phyloP scores from a whole-genome alignment of 2,113 vertebrate species.

The Geococcyx californianus region DNA sequence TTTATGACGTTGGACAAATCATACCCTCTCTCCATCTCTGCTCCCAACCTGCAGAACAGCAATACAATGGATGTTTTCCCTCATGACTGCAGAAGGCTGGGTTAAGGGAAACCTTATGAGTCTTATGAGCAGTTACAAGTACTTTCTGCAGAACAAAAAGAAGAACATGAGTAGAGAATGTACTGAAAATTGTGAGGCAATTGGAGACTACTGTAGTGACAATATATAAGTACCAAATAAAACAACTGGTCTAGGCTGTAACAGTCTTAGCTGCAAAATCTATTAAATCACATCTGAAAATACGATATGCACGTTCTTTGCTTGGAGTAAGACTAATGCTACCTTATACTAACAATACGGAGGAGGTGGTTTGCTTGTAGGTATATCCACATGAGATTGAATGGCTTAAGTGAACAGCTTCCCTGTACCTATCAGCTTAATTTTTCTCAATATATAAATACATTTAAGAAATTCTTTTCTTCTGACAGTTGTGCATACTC shows the following conservation, averaged over 20 bases:
- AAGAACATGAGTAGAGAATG: not conserved
- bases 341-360: not conserved
- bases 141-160: not conserved
- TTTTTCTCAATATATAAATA: not conserved
- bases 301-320: not conserved
- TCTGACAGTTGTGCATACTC: accelerated
- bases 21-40: not conserved
- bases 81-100: not conserved
- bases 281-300: not conserved
- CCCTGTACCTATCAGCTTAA: not conserved
- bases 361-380: not conserved
- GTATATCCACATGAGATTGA: not conserved
- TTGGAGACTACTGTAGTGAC: not conserved
- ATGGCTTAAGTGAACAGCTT: not conserved
- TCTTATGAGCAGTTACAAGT: not conserved
- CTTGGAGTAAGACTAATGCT: not conserved
- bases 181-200: not conserved
- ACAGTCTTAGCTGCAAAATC: not conserved
- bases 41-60: not conserved
- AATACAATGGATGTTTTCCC: not conserved
- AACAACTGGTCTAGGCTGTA: not conserved
- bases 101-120: not conserved
- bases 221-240: not conserved
- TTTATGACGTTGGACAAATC: not conserved
- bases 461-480: not conserved